These are phyloP conservation scores for Oxyruncus cristatus DNA, from an alignment of 2,113 vertebrate genomes.

Conservation along the genomic window DNA sequence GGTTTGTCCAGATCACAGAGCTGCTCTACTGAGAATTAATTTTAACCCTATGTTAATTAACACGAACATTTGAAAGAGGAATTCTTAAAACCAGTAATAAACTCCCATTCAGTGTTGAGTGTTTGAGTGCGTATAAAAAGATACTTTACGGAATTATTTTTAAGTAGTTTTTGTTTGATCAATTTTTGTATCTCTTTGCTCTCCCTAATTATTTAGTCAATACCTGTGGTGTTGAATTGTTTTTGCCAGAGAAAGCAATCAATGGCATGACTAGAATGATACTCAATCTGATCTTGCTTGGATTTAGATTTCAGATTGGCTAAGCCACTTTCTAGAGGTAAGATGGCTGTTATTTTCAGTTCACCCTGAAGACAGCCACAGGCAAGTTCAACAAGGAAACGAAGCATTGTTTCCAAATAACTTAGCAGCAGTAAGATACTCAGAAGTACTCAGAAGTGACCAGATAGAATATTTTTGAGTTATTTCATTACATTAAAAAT, in stretches of 20 bases:
- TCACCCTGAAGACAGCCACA: background rate
- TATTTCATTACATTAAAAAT: background rate
- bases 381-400: background rate
- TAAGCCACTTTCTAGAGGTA: background rate
- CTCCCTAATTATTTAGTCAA: background rate
- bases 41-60: background rate
- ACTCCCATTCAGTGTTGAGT: background rate
- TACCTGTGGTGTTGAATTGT: background rate
- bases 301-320: background rate
- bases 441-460: background rate
- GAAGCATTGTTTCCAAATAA: background rate
- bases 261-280: background rate
- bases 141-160: background rate
- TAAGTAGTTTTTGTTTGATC: background rate
- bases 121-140: background rate
- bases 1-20: background rate
- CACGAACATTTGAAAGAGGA: background rate
- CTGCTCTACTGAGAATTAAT: background rate
- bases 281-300: background rate
- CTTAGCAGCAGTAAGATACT: background rate
- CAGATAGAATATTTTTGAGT: background rate
- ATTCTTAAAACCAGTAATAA: background rate
- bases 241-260: conserved; percentile 12
- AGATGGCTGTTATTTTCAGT: background rate
- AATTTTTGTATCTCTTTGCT: background rate